Evolutionary conservation across 2,888 invertebrate species (phyloP).

Genomic region (Timandra comae): DNA sequence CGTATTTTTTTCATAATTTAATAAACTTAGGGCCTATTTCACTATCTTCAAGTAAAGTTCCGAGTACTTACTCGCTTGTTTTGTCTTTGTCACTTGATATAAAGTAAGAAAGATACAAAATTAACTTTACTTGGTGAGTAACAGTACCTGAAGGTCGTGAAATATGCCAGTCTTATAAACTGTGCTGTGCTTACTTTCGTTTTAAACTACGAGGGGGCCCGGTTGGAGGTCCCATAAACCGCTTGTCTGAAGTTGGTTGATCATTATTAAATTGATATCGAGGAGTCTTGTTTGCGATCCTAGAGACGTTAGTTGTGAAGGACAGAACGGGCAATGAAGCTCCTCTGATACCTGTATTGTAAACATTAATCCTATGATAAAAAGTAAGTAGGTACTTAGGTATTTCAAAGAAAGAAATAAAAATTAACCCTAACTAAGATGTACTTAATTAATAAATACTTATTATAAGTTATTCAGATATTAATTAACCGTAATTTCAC

Average conservation of each 20-base stretch:
- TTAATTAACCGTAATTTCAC: neutral
- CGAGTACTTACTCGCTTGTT: too few relatives aligned
- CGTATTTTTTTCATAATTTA: too few relatives aligned
- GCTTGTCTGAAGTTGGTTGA: slow-evolving; percentile 28
- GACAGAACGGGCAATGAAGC: slow-evolving; percentile 31
- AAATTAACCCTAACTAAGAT: too few relatives aligned
- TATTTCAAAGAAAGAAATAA: too few relatives aligned
- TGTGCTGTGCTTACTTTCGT: slow-evolving; percentile 48
- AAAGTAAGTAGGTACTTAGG: neutral
- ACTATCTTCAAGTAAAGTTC: too few relatives aligned
- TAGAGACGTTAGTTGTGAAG: slow-evolving; percentile 25
- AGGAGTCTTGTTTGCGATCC: slow-evolving; percentile 37
- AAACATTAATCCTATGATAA: slow-evolving; percentile 1
- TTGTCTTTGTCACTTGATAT: too few relatives aligned
- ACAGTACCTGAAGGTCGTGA: too few relatives aligned
- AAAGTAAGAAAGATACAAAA: too few relatives aligned
- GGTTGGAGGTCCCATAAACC: slow-evolving; percentile 58
- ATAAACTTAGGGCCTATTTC: too few relatives aligned
- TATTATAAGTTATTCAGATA: neutral
- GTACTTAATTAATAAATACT: too few relatives aligned
- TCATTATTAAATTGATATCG: slow-evolving; percentile 51
- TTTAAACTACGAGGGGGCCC: slow-evolving; percentile 45
- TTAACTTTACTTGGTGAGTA: too few relatives aligned
- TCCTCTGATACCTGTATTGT: slow-evolving; percentile 46
- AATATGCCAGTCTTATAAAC: too few relatives aligned